These are phyloP conservation scores for Calephelis nemesis DNA, from an alignment of 1,140 invertebrate species.

Conservation along the genomic window DNA sequence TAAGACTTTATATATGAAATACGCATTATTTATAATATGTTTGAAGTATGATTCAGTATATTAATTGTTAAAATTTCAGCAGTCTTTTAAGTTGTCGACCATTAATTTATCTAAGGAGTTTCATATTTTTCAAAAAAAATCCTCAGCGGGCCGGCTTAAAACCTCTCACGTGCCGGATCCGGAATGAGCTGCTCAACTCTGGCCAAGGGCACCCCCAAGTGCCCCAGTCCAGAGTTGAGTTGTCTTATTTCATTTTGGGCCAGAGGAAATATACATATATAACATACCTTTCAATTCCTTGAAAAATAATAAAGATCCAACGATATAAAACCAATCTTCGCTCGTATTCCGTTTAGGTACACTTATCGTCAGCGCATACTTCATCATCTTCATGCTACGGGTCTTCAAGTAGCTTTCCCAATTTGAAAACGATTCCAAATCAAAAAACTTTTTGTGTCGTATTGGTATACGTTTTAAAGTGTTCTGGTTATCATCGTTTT, in stretches of 20 bases:
- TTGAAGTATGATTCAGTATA: too few relatives aligned
- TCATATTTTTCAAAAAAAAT: too few relatives aligned
- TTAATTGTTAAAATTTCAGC: too few relatives aligned
- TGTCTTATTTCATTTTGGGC: not conserved
- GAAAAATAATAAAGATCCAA: conserved; percentile 66
- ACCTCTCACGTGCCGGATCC: too few relatives aligned
- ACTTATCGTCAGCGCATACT: conserved; percentile 55
- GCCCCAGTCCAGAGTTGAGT: too few relatives aligned
- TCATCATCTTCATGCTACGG: conserved; percentile 57
- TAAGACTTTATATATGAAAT: too few relatives aligned
- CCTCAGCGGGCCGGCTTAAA: too few relatives aligned
- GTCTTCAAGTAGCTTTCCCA: conserved; percentile 61
- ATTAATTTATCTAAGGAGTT: too few relatives aligned
- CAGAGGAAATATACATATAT: not conserved
- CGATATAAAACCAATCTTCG: conserved; percentile 60
- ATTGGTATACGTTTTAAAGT: conserved; percentile 65
- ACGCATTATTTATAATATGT: too few relatives aligned
- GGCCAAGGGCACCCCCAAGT: too few relatives aligned
- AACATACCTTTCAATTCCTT: conserved; percentile 69
- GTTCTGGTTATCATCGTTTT: conserved; percentile 73
- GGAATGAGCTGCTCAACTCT: too few relatives aligned
- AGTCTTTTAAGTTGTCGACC: too few relatives aligned
- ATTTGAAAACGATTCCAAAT: conserved; percentile 60
- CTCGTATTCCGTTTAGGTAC: conserved; percentile 59
- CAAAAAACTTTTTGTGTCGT: conserved; percentile 82